A percentile compares a stretch with the other conserved stretches of the same genome.
Evolutionary conservation across 2,113 vertebrate genomes (phyloP).

Genomic region (Nannospalax galili): DNA sequence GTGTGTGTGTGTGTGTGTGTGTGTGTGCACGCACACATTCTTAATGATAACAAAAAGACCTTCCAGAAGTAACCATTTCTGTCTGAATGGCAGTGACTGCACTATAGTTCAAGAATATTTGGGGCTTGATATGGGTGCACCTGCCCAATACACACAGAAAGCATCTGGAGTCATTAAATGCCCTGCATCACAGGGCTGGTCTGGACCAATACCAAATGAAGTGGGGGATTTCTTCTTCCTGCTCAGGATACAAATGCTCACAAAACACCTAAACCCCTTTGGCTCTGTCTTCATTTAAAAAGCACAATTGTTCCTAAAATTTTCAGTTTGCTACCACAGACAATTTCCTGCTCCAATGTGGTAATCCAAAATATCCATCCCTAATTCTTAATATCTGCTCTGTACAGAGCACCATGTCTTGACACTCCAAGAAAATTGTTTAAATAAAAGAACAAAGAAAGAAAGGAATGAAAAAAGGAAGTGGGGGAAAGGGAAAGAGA

Average conservation of each 20-base stretch:
- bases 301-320: conserved; percentile 62
- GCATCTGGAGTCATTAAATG: conserved; percentile 1
- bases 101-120: not conserved
- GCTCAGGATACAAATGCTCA: not conserved
- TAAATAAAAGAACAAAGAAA: not conserved
- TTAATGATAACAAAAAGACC: not conserved
- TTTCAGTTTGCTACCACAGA: conserved; percentile 60
- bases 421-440: conserved; percentile 18
- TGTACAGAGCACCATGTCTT: conserved; percentile 39
- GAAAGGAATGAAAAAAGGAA: not conserved
- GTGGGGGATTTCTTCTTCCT: conserved; percentile 27
- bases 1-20: not conserved
- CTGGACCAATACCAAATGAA: conserved; percentile 57
- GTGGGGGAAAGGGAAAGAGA: not conserved
- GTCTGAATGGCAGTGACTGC: not conserved
- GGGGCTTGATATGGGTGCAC: not conserved
- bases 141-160: conserved; percentile 18
- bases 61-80: not conserved
- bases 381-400: conserved; percentile 63
- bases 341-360: conserved; percentile 52
- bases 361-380: conserved; percentile 62
- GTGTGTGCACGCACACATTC: not conserved
- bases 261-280: not conserved
- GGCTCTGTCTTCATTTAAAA: conserved; percentile 60
- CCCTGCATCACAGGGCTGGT: not conserved